Evolutionary conservation across 2,113 vertebrate species (phyloP).

Genomic region (Xiphophorus couchianus): DNA sequence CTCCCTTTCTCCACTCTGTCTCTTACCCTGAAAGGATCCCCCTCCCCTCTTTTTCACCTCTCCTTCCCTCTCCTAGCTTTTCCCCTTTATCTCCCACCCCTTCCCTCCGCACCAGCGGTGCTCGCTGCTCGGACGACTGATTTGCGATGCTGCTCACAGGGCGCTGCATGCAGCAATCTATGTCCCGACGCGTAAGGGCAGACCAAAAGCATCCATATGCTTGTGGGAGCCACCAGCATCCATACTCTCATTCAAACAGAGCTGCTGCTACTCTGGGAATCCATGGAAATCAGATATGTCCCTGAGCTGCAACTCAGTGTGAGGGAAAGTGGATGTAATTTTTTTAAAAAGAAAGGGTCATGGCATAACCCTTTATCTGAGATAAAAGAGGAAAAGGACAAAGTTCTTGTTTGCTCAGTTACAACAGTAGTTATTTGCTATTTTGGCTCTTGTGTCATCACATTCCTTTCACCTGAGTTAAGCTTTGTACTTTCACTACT

Average conservation of each 20-base stretch:
- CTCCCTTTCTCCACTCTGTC: conserved; percentile 61
- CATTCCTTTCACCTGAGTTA: conserved; percentile 51
- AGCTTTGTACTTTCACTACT: conserved; percentile 43
- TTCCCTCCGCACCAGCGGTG: conserved; percentile 34
- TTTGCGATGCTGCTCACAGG: conserved; percentile 78
- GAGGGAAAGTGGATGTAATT: conserved; percentile 24
- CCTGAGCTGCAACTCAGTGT: conserved; percentile 19
- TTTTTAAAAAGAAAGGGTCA: conserved; percentile 8
- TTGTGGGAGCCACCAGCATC: conserved; percentile 40
- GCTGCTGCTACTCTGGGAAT: neutral
- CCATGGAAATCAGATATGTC: neutral
- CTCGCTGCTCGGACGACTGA: conserved; percentile 63
- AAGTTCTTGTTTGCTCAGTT: conserved; percentile 34
- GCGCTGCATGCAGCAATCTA: conserved; percentile 74
- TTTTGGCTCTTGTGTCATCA: conserved; percentile 21
- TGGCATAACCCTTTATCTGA: conserved; percentile 18
- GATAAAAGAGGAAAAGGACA: conserved; percentile 26
- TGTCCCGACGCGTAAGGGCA: conserved; percentile 55
- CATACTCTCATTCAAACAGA: conserved; percentile 40
- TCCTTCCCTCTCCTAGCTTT: conserved; percentile 44
- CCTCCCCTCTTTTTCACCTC: conserved; percentile 29
- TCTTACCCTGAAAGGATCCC: conserved; percentile 69
- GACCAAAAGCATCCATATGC: conserved; percentile 65
- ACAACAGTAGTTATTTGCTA: conserved; percentile 49
- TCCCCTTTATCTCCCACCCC: conserved; percentile 52